Evolutionary conservation across 2,888 invertebrate species (phyloP), one percentile per base, ranked within the genome.

Genomic region (Meta bourneti): DNA sequence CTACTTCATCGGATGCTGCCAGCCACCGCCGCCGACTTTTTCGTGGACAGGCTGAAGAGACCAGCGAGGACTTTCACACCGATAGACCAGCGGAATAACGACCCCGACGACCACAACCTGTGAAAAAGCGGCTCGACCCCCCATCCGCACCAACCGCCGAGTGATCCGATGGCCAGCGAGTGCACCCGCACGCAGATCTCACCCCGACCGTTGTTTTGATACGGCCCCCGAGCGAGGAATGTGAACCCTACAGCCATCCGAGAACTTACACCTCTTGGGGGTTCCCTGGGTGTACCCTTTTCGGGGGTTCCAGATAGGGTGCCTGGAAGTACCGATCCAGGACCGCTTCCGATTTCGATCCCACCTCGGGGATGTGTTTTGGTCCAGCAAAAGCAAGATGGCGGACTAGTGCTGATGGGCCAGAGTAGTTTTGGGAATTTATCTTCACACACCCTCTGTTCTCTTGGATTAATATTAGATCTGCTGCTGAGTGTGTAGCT

Each of bases 321-420:
- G 72, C 34, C 13, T 48, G 34, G 79, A 70, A 0, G 48, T 7
- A 16, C 7, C 13, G 61, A 13, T 80, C 16, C 74, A n/a, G 20
- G 61, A 75, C 75, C 82, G 8, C 72, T 52, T 51, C 72, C 52
- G 7, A 48, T 75, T 79, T 34, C 82, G 72, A 48, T 20, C 34
- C 34, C 49, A 49, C 49, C 49, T 69, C 34, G 19, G 20, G 54
- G 75, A 75, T 75, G 74, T 75, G 74, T 84, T 84, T 84, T 84
- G 79, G 75, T 84, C 70, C 79, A 71, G 81, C 72, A 20, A 89
- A 89, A 83, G 72, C 89, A 89, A 89, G 89, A 89, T 89, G 89
- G 89, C 89, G 89, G 89, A 69, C 71, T 20, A 34, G 72, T 72
- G 72, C 72, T 87, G 74, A 87, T 72, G 87, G 83, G 79, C 78